phyloP scores from a whole-genome alignment of 2,797 vertebrate species.

The Chaetophractus vellerosus region DNA sequence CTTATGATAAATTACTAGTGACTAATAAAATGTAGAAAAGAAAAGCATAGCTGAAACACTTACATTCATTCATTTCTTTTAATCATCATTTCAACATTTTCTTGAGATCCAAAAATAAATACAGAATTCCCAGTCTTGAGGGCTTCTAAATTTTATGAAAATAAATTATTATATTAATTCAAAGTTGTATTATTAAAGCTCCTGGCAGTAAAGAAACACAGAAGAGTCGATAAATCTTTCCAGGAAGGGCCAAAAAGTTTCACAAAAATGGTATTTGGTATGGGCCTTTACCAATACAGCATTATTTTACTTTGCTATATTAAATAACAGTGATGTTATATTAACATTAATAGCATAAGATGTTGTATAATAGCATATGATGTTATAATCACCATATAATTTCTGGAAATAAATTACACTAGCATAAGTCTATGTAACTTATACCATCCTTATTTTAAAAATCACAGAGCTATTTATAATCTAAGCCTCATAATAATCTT shows the following conservation, averaged over 20 bases:
- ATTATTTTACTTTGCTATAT: conserved; percentile 13
- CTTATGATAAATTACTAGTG: background rate
- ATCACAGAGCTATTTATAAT: conserved; percentile 21
- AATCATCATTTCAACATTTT: conserved; percentile 38
- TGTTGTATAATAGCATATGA: conserved; percentile 29
- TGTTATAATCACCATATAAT: background rate
- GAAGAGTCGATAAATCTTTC: background rate
- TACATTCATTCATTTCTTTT: conserved; percentile 50
- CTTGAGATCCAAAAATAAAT: conserved; percentile 49
- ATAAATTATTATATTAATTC: background rate
- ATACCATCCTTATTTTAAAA: conserved; percentile 42
- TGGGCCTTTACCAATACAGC: background rate
- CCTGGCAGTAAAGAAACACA: background rate
- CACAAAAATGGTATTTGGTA: background rate
- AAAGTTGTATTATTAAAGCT: conserved; percentile 16
- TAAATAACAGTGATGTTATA: background rate
- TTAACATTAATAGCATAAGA: background rate
- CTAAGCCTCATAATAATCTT: conserved; percentile 47
- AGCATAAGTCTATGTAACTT: conserved; percentile 23
- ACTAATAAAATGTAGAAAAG: conserved; percentile 42
- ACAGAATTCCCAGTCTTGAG: background rate
- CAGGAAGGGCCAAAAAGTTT: background rate
- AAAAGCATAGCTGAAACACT: conserved; percentile 13
- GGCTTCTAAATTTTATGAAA: conserved; percentile 14
- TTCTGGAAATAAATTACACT: conserved; percentile 24